phyloP scores from a whole-genome alignment of 1,140 invertebrate species.

The Aphaenogaster floridana region DNA sequence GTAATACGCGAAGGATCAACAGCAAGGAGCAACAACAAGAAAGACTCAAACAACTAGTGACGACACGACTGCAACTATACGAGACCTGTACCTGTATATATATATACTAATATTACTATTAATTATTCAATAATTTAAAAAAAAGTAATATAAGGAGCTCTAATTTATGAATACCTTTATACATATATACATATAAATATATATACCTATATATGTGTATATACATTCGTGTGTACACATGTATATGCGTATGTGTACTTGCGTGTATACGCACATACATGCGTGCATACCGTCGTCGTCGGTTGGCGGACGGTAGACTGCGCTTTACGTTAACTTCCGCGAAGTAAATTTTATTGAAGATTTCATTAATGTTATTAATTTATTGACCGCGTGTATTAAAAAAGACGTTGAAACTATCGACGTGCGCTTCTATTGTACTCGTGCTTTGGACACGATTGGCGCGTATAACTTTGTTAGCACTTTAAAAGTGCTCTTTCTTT shows the following conservation, averaged over 20 bases:
- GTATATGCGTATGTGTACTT: slow-evolving; percentile 28
- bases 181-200: slow-evolving; percentile 70
- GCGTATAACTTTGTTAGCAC: background rate
- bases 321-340: slow-evolving; percentile 69
- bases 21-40: slow-evolving; percentile 67
- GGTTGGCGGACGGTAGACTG: slow-evolving; percentile 82
- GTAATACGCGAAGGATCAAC: slow-evolving; percentile 49
- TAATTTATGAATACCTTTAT: slow-evolving; percentile 82
- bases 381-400: slow-evolving; percentile 34
- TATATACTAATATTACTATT: slow-evolving; percentile 86
- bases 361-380: slow-evolving; percentile 62
- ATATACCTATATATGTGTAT: slow-evolving; percentile 42
- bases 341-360: slow-evolving; percentile 34
- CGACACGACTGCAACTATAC: slow-evolving; percentile 88
- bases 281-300: slow-evolving; percentile 74
- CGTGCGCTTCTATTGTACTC: slow-evolving; percentile 11
- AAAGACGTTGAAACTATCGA: slow-evolving; percentile 1
- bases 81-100: slow-evolving; percentile 88
- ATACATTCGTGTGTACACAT: slow-evolving; percentile 27
- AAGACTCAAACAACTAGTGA: slow-evolving; percentile 81
- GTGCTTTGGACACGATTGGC: background rate
- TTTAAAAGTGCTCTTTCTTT: background rate
- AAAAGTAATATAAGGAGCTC: slow-evolving; percentile 81
- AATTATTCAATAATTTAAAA: slow-evolving; percentile 85
- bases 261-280: slow-evolving; percentile 49